phyloP scores from a whole-genome alignment of 2,113 vertebrate genomes.

The Chinchilla lanigera region DNA sequence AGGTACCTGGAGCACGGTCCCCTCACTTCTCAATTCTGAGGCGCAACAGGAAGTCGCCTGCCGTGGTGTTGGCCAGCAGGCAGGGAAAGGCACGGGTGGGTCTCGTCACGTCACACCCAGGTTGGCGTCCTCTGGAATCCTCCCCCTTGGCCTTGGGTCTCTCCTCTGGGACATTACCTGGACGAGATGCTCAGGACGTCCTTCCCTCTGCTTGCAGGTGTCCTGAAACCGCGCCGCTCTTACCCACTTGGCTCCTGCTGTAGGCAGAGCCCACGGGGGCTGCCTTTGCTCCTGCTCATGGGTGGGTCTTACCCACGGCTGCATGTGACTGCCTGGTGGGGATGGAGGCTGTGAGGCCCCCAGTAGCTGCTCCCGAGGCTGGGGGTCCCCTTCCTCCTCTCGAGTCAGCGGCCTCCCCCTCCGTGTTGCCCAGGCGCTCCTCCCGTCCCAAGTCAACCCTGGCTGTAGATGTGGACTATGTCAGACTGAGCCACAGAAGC shows the following conservation, averaged over 20 bases:
- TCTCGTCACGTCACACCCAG: background rate
- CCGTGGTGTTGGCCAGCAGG: background rate
- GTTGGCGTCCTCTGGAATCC: background rate
- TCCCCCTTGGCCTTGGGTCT: background rate
- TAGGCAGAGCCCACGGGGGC: fast-evolving
- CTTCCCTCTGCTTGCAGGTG: too few relatives aligned
- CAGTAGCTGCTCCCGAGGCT: background rate
- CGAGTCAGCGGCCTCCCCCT: background rate
- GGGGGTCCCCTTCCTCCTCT: background rate
- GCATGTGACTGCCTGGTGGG: background rate
- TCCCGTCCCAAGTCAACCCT: background rate
- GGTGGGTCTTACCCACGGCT: background rate
- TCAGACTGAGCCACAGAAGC: background rate
- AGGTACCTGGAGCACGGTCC: fast-evolving
- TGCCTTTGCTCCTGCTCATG: background rate
- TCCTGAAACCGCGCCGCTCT: fast-evolving
- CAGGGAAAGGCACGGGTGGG: too few relatives aligned
- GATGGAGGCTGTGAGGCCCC: background rate
- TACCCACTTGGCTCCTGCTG: background rate
- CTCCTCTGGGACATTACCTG: background rate
- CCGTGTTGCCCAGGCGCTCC: background rate
- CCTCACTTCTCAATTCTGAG: background rate
- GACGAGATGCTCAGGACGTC: background rate
- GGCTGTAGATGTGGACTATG: background rate
- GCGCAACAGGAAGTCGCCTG: background rate